These are phyloP conservation scores for Chaenogobius annularis DNA, from an alignment of 2,113 vertebrate genomes.

Conservation along the genomic window DNA sequence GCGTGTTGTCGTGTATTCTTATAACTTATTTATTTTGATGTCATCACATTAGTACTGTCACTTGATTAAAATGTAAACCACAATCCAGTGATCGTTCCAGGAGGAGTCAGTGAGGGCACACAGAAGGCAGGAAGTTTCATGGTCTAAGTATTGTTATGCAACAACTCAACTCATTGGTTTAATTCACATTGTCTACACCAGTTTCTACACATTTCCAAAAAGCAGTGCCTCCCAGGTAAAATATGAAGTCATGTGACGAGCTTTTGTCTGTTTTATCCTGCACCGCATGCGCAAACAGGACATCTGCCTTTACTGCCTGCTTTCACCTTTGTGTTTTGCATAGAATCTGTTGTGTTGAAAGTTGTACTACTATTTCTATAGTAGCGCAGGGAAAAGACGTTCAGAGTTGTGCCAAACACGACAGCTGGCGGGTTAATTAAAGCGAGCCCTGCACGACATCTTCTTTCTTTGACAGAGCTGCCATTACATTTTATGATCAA, in stretches of 20 bases:
- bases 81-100: neutral
- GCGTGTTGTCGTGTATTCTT: neutral
- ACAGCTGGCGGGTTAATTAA: constrained; percentile 30
- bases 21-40: neutral
- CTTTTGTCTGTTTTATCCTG: constrained; percentile 26
- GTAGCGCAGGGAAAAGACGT: neutral
- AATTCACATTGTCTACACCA: neutral
- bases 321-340: constrained; percentile 33
- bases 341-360: constrained; percentile 8
- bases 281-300: constrained; percentile 59
- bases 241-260: constrained; percentile 64
- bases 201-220: constrained; percentile 59
- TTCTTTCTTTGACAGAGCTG: constrained; percentile 29
- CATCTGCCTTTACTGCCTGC: constrained; percentile 2
- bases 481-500: constrained; percentile 31
- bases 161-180: no score
- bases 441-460: neutral
- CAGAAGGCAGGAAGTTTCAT: constrained; percentile 32
- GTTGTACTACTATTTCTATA: neutral
- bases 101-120: neutral
- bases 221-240: constrained; percentile 13
- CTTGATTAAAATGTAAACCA: neutral
- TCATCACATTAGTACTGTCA: constrained; percentile 1
- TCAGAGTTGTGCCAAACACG: constrained; percentile 2
- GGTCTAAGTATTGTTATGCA: no score